These are phyloP conservation scores for Drosophila subpulchrella DNA, from an alignment of 1,140 invertebrate genomes.

Conservation along the genomic window DNA sequence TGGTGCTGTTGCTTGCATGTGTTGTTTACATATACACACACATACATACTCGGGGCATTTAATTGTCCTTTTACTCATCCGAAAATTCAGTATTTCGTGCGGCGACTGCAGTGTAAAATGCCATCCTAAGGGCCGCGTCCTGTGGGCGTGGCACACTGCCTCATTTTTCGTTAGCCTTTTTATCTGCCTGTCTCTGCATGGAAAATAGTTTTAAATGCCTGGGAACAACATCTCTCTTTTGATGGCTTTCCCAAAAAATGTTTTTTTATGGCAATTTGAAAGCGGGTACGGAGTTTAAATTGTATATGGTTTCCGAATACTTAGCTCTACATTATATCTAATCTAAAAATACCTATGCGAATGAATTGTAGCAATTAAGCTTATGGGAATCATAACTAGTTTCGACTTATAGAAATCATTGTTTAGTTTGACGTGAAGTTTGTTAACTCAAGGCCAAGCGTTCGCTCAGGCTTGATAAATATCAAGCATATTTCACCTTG, in stretches of 20 bases:
- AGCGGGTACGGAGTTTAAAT: conserved; percentile 25
- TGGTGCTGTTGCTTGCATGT: conserved; percentile 44
- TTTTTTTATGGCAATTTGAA: conserved; percentile 46
- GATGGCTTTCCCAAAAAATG: conserved; percentile 43
- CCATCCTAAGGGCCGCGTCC: conserved; percentile 35
- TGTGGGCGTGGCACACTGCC: too few relatives aligned
- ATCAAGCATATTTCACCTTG: too few relatives aligned
- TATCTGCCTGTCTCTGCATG: conserved; percentile 14
- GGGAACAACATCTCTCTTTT: conserved; percentile 32
- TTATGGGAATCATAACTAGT: conserved; percentile 18
- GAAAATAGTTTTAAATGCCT: conserved; percentile 47
- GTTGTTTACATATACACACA: conserved; percentile 40
- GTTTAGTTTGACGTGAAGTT: too few relatives aligned
- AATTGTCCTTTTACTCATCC: conserved; percentile 30
- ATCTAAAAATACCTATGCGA: conserved; percentile 6
- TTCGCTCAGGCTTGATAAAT: too few relatives aligned
- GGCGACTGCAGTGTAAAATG: conserved; percentile 24
- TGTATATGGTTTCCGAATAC: conserved; percentile 29
- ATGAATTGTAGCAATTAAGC: conserved; percentile 7
- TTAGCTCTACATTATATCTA: conserved; percentile 29
- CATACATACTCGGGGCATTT: too few relatives aligned
- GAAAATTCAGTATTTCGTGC: conserved; percentile 21
- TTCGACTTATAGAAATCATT: conserved; percentile 5
- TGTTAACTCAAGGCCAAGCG: too few relatives aligned
- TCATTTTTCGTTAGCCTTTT: conserved; percentile 28